A percentile compares a stretch with the other conserved stretches of the same genome.
These are phyloP conservation scores for Macrotis lagotis DNA, from an alignment of 2,113 vertebrate species.

Conservation along the genomic window DNA sequence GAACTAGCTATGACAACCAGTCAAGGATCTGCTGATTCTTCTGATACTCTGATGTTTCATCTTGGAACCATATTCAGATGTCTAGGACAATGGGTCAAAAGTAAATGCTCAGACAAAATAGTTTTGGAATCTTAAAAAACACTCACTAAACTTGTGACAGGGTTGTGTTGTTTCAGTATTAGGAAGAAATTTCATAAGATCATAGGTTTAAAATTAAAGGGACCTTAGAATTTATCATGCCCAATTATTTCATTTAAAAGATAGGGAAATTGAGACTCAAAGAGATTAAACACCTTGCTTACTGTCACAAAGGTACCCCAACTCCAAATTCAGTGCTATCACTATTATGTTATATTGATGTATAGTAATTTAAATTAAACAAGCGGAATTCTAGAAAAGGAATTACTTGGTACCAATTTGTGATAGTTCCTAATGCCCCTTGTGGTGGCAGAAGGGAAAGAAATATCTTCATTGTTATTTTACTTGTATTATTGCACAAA, in stretches of 20 bases:
- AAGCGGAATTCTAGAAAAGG: background rate
- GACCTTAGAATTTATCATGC: background rate
- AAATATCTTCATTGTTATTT: background rate
- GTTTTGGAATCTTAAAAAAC: background rate
- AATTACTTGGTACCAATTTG: background rate
- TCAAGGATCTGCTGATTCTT: background rate
- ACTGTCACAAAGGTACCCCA: conserved; percentile 13
- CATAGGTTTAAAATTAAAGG: background rate
- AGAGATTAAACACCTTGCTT: conserved; percentile 60
- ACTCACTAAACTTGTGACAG: background rate
- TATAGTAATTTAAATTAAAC: background rate
- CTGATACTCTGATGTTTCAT: background rate
- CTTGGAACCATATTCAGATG: background rate
- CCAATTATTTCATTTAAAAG: conserved; percentile 24
- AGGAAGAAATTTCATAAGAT: background rate
- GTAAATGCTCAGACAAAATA: conserved; percentile 5
- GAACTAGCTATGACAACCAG: background rate
- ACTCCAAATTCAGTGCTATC: conserved; percentile 29
- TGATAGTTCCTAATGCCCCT: background rate
- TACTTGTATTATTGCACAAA: background rate
- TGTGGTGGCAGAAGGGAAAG: background rate
- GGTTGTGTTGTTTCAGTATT: background rate
- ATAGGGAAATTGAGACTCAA: conserved; percentile 25
- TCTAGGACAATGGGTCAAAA: too few relatives aligned
- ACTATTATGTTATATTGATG: background rate